Evolutionary conservation across 2,797 vertebrate genomes (phyloP), one percentile per base, ranked within the genome.

Genomic region (Alouatta caraya): DNA sequence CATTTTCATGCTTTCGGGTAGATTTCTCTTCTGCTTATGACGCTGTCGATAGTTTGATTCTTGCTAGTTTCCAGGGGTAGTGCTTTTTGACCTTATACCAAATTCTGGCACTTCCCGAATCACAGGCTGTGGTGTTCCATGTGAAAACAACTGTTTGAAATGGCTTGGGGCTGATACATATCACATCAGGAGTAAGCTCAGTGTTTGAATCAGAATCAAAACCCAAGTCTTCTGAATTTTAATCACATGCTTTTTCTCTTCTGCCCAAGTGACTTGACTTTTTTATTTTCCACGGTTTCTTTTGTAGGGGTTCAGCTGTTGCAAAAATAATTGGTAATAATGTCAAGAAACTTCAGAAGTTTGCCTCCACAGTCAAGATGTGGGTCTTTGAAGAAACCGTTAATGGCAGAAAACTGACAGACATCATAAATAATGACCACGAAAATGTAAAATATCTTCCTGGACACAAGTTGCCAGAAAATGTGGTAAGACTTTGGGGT

Each of bases 381-480:
- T 99, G 99, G 99, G 99, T 99, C 93, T 99, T 99, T 67, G 99
- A 99, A 97, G 99, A 99, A 98, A 99, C 98, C 2, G 78, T 99
- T 94, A 98, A 99, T 44, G 99, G 99, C 76, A 99, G 99, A 96
- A 99, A 99, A 97, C 98, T 99, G 96, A 99, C 99, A 6, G 99
- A 99, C 94, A 99, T 99, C 97, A 99, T 99, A 98, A 99, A 99
- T 98, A 99, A 98, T 0, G 99, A 99, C 46, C 99, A 99, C 2
- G 99, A 99, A 97, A 99, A 99, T 85, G 97, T 99, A 57, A 99
- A 99, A 96, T 99, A 99, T 93, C 99, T 99, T 78, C 99, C 99
- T 2, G 99, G 99, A 96, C 99, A 99, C 98, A 99, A 99, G 97
- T 99, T 99, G 73, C 99, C 99, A 46, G 99, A 99, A 88, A 99